Base-by-base conservation (phyloP, 2,113 vertebrate genomes). In the Artemisiospiza belli region DNA sequence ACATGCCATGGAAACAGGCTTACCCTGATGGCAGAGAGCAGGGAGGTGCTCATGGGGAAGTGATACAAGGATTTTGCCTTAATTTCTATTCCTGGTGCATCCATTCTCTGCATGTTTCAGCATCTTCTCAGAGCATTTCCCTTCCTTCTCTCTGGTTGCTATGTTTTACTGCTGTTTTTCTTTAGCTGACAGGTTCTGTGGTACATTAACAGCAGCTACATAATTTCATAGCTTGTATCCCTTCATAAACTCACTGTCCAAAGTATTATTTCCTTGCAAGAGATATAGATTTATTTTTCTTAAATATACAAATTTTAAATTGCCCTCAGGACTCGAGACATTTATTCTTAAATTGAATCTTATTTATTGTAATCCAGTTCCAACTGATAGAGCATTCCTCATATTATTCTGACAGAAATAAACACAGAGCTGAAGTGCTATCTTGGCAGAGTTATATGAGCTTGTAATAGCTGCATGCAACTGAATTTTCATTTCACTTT, bases 271-370 rank as follows among this genome's bases (percentile, higher is more conserved):
- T 95, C 59, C 67, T 88, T 68, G 79, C 39, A 41, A 83, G 77
- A 44, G 25, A 63, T 69, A 59, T 21, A 67, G 76, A 89, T 92
- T 94, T 96, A 90, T 83, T 95, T 85, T 90, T 77, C 94, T 93
- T 89, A 93, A 95, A 91, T 90, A 88, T 41, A 94, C 69, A 92
- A 85, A 94, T 87, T 91, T 77, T 77, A 95, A 95, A 96, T 95
- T 94, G 85, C 68, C 69, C 83, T 91, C 22, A 79, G 80, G 86
- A 75, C 70, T 93, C n/a, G 33, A 72, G 51, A 59, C n/a, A 94
- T 83, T 95, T 97, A 83, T 93, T 95, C 85, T 94, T 83, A 93
- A 92, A 91, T 90, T 84, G 77, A 89, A 92, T 94, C 67, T 94
- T 91, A 74, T 90, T 95, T 90, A 91, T 89, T 87, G 68, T 85